Base-by-base conservation (phyloP, 2,797 vertebrate species). In the Siniperca undulata region DNA sequence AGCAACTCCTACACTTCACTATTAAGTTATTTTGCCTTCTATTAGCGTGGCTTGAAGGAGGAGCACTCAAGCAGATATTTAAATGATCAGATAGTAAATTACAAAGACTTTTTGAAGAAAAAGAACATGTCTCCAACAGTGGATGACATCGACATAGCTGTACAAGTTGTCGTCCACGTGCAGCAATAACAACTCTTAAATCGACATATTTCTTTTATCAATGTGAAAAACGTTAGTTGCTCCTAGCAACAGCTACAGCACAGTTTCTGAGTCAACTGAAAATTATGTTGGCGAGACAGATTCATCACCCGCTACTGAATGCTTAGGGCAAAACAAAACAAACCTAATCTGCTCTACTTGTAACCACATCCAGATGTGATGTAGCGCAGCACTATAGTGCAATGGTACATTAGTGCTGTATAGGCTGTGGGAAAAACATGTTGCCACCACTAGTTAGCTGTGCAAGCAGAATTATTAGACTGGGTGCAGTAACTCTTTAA, bases 21-120 rank as follows among this genome's bases (percentile, higher is more conserved):
- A 11, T 56, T 78, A 40, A 34, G 34, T 64, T 53, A 59, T 40
- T 60, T 73, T 38, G 3, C 34, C n/a, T 24, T 73, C 52, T 70
- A 22, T 76, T 65, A n/a, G 52, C 3, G 17, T 11, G 7, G 40
- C 27, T 8, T n/a, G 68, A 53, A 48, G 40, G 58, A 70, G 24
- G 14, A 34, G 58, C 42, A 30, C 17, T 22, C 5, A 34, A 67
- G 27, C 42, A 30, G 44, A 19, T 27, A 19, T 10, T 59, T 1
- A 53, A 14, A 66, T n/a, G 10, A 16, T 20, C 14, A 34, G 56
- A 59, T 38, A 65, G 22, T 4, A 10, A 60, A 50, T 52, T 48
- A 24, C 11, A 24, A 56, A n/a, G 4, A 24, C 5, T 11, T 13
- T 12, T 20, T 61, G 30, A 61, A 62, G 60, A 38, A 61, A 7